Evolutionary conservation across 2,888 invertebrate species (phyloP).

Genomic region (Griposia aprilina): DNA sequence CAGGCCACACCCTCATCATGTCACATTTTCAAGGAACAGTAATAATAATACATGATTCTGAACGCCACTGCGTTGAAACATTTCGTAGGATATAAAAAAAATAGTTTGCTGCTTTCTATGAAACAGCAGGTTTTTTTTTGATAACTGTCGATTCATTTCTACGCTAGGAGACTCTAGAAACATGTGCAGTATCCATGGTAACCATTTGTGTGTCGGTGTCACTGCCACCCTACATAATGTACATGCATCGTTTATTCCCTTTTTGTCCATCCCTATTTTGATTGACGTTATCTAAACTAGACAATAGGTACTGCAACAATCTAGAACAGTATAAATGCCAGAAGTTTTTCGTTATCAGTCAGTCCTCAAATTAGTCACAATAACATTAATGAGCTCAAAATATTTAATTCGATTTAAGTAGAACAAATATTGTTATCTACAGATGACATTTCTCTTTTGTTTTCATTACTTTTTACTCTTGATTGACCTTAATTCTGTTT

Average conservation of each 20-base stretch:
- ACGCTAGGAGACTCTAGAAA: too few species aligned
- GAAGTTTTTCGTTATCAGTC: slow-evolving; percentile 19
- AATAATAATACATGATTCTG: too few species aligned
- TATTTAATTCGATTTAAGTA: slow-evolving; percentile 6
- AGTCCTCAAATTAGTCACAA: slow-evolving; percentile 5
- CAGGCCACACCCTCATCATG: background rate
- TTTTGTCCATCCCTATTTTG: background rate
- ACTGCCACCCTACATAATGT: too few species aligned
- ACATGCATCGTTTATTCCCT: background rate
- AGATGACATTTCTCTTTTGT: slow-evolving; percentile 26
- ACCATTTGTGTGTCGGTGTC: too few species aligned
- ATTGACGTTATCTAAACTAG: background rate
- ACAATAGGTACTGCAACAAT: slow-evolving; percentile 1
- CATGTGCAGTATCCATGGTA: too few species aligned
- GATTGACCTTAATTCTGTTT: background rate
- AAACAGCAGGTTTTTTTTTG: too few species aligned
- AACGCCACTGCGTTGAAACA: too few species aligned
- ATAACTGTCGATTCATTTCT: too few species aligned
- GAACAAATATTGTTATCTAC: slow-evolving; percentile 26
- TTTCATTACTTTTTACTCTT: slow-evolving; percentile 9
- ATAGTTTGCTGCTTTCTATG: too few species aligned
- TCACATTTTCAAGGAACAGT: background rate
- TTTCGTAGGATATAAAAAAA: too few species aligned
- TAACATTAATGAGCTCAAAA: slow-evolving; percentile 1
- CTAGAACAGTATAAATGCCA: background rate